phyloP scores from a whole-genome alignment of 2,888 invertebrate genomes.

The Diloba caeruleocephala region DNA sequence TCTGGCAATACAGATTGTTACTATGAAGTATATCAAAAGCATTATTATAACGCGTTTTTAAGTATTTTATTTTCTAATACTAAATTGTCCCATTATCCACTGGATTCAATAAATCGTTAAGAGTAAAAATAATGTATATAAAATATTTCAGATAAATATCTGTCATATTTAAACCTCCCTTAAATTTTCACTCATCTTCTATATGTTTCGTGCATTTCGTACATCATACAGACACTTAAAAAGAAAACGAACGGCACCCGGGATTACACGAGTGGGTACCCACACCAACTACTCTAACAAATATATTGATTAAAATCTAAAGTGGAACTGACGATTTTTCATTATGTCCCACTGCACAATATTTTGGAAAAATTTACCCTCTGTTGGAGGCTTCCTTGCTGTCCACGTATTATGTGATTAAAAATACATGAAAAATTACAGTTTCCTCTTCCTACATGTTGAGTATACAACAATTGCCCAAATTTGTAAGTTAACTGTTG shows the following conservation, averaged over 20 bases:
- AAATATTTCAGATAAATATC: conserved; percentile 81
- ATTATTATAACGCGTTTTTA: conserved; percentile 72
- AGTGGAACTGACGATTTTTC: conserved; percentile 73
- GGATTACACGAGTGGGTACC: conserved; percentile 87
- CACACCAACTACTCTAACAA: conserved; percentile 88
- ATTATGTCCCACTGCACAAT: conserved; percentile 70
- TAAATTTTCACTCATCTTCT: conserved; percentile 91
- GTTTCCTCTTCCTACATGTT: conserved; percentile 11
- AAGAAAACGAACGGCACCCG: conserved; percentile 87
- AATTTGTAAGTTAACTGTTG: conserved; percentile 27
- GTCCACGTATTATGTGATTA: conserved; percentile 48
- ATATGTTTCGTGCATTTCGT: conserved; percentile 96
- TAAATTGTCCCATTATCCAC: conserved; percentile 85
- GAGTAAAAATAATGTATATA: conserved; percentile 85
- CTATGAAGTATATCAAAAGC: conserved; percentile 84
- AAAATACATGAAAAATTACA: conserved; percentile 22
- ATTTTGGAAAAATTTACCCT: conserved; percentile 64
- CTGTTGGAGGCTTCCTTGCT: conserved; percentile 61
- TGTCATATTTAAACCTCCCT: conserved; percentile 72
- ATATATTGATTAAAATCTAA: conserved; percentile 86
- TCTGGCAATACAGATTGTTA: conserved; percentile 89
- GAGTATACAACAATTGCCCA: conserved; percentile 37
- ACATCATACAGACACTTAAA: conserved; percentile 93
- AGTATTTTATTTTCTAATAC: conserved; percentile 81
- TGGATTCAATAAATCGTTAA: conserved; percentile 82